phyloP scores from a whole-genome alignment of 2,113 vertebrate genomes.

The Ceyx margarethae region DNA sequence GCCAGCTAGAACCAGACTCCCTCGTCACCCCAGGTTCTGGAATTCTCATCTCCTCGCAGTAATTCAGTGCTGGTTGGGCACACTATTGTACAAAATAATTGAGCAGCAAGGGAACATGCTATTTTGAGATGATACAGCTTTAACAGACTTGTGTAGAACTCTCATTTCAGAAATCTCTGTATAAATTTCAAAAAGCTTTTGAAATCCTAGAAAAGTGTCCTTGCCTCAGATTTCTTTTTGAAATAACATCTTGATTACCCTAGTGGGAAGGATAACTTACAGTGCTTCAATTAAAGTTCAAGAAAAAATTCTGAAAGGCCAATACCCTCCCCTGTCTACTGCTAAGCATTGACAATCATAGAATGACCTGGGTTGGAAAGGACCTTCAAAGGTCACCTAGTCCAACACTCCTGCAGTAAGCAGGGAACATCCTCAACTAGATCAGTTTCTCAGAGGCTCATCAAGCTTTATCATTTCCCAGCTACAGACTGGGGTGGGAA shows the following conservation, averaged over 20 bases:
- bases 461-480: not conserved
- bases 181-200: slow-evolving; percentile 38
- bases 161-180: not conserved
- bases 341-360: not conserved
- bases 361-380: too few species aligned
- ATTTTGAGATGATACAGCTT: not conserved
- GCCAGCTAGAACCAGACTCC: not conserved
- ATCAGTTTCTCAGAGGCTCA: too few species aligned
- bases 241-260: not conserved
- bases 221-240: not conserved
- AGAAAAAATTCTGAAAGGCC: not conserved
- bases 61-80: not conserved
- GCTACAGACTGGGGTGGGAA: not conserved
- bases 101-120: not conserved
- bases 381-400: too few species aligned
- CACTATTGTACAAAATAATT: not conserved
- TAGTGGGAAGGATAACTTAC: not conserved
- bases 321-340: not conserved
- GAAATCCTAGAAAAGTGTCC: not conserved
- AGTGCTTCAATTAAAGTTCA: not conserved
- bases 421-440: too few species aligned
- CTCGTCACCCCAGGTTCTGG: not conserved
- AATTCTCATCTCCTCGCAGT: not conserved
- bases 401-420: too few species aligned
- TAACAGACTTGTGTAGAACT: not conserved